Percentiles rank a stretch among this genome's conserved stretches.
Conservation (phyloP, 2,797 vertebrate species). For the Pipistrellus pygmaeus region DNA sequence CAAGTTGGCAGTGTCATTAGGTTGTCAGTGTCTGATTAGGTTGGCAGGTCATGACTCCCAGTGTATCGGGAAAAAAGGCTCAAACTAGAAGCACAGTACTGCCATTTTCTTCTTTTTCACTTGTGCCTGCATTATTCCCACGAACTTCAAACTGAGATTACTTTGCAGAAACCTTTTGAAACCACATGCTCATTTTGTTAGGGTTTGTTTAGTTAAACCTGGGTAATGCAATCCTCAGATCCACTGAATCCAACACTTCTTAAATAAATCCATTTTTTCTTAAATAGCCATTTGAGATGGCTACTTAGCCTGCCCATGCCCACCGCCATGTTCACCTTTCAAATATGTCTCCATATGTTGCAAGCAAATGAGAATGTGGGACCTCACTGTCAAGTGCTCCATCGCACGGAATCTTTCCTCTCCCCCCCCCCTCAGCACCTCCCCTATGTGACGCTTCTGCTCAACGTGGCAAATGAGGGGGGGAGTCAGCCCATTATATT, state of each 20-base stretch:
- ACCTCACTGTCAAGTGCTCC: neutral
- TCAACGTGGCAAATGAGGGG: neutral
- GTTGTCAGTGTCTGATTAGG: neutral
- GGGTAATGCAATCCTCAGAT: neutral
- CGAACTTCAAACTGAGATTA: neutral
- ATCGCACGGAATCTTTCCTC: too few relatives aligned
- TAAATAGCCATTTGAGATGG: too few relatives aligned
- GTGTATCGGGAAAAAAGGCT: neutral
- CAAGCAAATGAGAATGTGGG: neutral
- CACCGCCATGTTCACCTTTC: neutral
- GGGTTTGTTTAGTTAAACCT: conserved; percentile 38
- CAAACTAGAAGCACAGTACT: neutral
- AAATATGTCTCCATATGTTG: neutral
- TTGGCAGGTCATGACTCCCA: neutral
- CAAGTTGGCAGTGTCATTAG: neutral
- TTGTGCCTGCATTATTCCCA: neutral
- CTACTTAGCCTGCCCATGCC: too few relatives aligned
- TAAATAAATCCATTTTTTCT: too few relatives aligned
- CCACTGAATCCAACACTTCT: neutral
- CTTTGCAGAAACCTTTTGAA: neutral
- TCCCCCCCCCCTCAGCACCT: neutral
- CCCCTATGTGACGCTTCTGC: neutral
- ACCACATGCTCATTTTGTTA: neutral
- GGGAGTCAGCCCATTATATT: neutral
- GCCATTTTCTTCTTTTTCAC: neutral